Evolutionary conservation across 1,140 invertebrate species (phyloP).

Genomic region (Saxidomus purpurata): DNA sequence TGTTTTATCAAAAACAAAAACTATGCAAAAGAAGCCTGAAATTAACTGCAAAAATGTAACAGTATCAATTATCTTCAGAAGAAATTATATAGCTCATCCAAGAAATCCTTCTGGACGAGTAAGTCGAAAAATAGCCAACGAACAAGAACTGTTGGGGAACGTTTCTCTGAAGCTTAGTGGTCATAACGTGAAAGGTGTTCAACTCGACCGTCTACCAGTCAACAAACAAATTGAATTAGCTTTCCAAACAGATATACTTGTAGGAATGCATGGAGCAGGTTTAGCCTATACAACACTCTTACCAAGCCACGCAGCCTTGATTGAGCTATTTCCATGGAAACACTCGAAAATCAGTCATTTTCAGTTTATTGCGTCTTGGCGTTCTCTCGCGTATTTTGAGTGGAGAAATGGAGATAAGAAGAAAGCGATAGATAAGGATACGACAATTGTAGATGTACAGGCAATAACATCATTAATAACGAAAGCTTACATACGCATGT

Average conservation of each 20-base stretch:
- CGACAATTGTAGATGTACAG: no score
- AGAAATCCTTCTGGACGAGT: constrained; percentile 80
- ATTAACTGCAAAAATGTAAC: constrained; percentile 74
- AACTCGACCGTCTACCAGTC: constrained; percentile 74
- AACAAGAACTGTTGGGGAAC: constrained; percentile 71
- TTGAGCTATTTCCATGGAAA: constrained; percentile 93
- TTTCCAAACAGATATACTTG: constrained; percentile 94
- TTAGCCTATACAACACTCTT: constrained; percentile 96
- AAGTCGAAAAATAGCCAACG: constrained; percentile 79
- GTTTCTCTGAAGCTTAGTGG: constrained; percentile 36
- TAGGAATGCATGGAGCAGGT: constrained; percentile 98
- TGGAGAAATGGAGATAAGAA: no score
- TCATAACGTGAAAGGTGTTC: constrained; percentile 68
- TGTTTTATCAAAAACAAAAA: neutral
- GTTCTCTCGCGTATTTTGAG: constrained; percentile 76
- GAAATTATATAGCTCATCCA: constrained; percentile 84
- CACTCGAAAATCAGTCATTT: constrained; percentile 76
- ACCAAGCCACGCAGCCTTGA: constrained; percentile 96
- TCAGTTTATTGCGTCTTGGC: constrained; percentile 80
- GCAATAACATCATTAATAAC: no score
- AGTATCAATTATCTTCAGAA: constrained; percentile 81
- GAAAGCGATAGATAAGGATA: no score
- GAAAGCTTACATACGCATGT: no score
- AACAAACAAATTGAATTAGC: constrained; percentile 67
- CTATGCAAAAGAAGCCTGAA: neutral